Conservation (phyloP, 2,797 vertebrate species). For the Aotus griseimembra region DNA sequence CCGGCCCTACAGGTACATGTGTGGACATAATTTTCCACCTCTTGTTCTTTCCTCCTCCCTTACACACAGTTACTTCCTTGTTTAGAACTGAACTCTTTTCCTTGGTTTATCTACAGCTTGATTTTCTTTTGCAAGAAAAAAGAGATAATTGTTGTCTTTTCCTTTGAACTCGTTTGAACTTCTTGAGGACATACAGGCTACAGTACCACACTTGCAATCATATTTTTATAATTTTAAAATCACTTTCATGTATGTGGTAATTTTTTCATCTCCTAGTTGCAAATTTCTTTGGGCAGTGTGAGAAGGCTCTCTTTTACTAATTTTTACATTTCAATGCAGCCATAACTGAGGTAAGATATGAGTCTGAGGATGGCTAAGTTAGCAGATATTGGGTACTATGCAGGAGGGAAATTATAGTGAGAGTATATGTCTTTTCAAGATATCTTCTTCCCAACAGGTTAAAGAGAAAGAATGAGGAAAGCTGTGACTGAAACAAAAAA, state of each 20-base stretch:
- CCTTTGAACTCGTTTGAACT: background rate
- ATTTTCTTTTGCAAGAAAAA: background rate
- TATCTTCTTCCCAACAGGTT: background rate
- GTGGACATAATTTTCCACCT: background rate
- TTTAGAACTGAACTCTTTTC: background rate
- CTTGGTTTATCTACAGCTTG: background rate
- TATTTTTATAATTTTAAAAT: background rate
- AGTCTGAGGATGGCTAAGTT: background rate
- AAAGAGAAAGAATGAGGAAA: background rate
- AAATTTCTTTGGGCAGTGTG: background rate
- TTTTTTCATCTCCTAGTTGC: background rate
- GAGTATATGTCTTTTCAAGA: background rate
- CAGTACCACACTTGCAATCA: background rate
- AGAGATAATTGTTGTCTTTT: background rate
- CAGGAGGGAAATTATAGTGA: background rate
- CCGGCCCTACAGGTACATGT: background rate
- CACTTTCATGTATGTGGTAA: background rate
- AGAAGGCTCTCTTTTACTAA: background rate
- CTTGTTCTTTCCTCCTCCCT: background rate
- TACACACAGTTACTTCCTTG: background rate
- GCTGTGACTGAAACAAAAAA: background rate
- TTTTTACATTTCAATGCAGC: background rate
- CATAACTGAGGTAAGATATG: background rate
- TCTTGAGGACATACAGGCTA: background rate
- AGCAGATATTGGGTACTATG: background rate